Evolutionary conservation across 2,113 vertebrate species (phyloP).

Genomic region (Tragulus kanchil): DNA sequence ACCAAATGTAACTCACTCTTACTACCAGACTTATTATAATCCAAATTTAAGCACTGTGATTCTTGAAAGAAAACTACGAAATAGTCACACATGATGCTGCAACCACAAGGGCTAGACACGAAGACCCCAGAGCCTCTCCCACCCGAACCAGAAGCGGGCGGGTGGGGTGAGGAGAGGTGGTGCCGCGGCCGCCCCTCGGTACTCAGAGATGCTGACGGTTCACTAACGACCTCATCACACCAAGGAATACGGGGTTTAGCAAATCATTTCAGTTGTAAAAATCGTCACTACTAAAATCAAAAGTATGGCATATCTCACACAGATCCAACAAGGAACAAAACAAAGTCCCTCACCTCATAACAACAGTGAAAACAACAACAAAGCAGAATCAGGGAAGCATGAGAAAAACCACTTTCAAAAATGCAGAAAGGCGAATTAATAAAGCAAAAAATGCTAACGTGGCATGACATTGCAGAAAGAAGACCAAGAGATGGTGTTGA

Average conservation of each 20-base stretch:
- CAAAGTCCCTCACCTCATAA: neutral
- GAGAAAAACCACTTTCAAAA: too few relatives aligned
- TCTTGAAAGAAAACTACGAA: neutral
- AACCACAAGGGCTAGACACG: accelerated
- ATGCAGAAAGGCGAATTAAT: neutral
- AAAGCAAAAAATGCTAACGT: neutral
- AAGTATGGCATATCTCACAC: neutral
- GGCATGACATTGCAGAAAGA: neutral
- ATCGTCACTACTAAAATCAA: neutral
- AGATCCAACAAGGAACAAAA: too few relatives aligned
- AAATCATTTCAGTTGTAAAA: neutral
- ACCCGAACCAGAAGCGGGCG: accelerated
- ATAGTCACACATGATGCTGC: accelerated
- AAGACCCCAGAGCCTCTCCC: accelerated
- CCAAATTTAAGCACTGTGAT: neutral
- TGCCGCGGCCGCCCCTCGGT: accelerated
- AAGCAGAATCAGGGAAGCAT: neutral
- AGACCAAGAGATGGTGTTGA: accelerated
- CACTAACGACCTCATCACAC: too few relatives aligned
- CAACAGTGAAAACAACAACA: accelerated
- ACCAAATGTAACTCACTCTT: neutral
- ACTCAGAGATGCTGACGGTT: accelerated
- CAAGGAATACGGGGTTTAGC: neutral
- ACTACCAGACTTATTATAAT: neutral
- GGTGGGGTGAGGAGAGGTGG: accelerated